Evolutionary conservation across 2,888 invertebrate species (phyloP).

Genomic region (Lysandra coridon): DNA sequence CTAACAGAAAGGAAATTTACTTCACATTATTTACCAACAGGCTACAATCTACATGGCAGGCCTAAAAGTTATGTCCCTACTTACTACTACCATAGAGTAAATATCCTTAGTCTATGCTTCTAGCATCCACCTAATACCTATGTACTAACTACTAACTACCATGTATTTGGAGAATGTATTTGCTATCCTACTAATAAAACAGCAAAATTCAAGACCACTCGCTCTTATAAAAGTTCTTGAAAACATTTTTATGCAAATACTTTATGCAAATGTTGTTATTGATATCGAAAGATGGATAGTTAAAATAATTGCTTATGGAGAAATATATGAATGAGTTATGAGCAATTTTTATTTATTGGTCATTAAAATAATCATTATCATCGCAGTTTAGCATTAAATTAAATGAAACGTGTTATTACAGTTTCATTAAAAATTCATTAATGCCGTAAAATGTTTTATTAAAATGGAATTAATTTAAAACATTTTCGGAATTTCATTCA

Average conservation of each 20-base stretch:
- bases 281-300: constrained; percentile 22
- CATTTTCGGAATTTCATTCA: constrained; percentile 6
- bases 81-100: too few species aligned
- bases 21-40: too few species aligned
- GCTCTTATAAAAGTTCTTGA: background rate
- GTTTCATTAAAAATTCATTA: constrained; percentile 23
- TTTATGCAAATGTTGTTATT: constrained; percentile 8
- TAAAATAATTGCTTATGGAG: constrained; percentile 18
- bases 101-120: too few species aligned
- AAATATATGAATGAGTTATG: constrained; percentile 26
- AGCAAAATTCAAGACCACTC: constrained; percentile 3
- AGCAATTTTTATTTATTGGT: constrained; percentile 19
- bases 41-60: too few species aligned
- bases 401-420: background rate
- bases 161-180: background rate
- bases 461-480: background rate
- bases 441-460: constrained; percentile 6
- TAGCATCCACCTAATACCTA: too few species aligned
- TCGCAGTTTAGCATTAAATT: constrained; percentile 17
- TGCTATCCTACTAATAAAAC: background rate
- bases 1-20: too few species aligned
- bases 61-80: too few species aligned
- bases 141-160: too few species aligned
- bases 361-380: constrained; percentile 29
- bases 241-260: constrained; percentile 26